Conservation (phyloP, 2,888 invertebrate genomes). For the Troilus luridus region DNA sequence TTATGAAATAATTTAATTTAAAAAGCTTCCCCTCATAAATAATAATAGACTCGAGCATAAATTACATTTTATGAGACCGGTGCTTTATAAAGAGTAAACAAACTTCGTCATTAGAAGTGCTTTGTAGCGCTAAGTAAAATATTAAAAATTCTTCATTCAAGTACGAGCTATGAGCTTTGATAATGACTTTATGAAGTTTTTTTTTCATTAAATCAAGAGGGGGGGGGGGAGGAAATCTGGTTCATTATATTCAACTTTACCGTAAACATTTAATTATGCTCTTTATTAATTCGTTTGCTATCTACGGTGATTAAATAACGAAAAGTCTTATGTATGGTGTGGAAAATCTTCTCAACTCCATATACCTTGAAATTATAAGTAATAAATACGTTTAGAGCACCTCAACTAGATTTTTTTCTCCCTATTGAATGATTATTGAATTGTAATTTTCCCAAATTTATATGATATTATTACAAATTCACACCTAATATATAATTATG, state of each 20-base stretch:
- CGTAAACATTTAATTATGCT: not conserved
- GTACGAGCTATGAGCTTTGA: not conserved
- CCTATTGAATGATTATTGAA: too few relatives aligned
- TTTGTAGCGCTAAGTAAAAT: not conserved
- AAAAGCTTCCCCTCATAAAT: not conserved
- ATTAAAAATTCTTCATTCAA: conserved; percentile 16
- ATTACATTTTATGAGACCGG: not conserved
- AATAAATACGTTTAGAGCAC: too few relatives aligned
- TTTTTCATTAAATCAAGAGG: not conserved
- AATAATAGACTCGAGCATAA: not conserved
- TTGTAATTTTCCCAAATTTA: too few relatives aligned
- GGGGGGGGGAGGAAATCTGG: not conserved
- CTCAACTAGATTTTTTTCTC: too few relatives aligned
- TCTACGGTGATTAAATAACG: too few relatives aligned
- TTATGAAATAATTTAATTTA: not conserved
- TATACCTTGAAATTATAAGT: too few relatives aligned
- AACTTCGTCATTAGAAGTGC: conserved; percentile 1
- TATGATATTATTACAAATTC: too few relatives aligned
- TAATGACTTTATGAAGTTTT: not conserved
- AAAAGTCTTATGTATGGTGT: too few relatives aligned
- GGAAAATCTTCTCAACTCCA: too few relatives aligned
- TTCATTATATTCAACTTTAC: not conserved
- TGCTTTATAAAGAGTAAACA: not conserved
- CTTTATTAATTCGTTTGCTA: not conserved
- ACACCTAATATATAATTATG: too few relatives aligned